phyloP scores from a whole-genome alignment of 2,888 invertebrate species.

The Ctenicera cuprea region DNA sequence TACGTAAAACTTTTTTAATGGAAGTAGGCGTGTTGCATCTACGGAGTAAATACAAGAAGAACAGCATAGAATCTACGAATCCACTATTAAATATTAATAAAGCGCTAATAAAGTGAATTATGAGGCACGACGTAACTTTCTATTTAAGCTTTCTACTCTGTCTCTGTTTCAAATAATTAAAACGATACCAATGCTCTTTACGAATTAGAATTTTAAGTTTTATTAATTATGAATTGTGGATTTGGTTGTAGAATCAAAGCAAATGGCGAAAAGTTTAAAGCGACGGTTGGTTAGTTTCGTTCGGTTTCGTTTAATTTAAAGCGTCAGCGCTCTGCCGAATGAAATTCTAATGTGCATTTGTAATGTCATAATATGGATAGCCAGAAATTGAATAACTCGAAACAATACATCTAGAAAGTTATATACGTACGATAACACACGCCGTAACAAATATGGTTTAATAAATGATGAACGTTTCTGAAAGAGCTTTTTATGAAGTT shows the following conservation, averaged over 20 bases:
- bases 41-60: background rate
- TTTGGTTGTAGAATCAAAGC: constrained; percentile 34
- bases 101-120: constrained; percentile 40
- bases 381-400: constrained; percentile 17
- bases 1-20: background rate
- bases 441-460: background rate
- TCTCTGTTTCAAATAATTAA: constrained; percentile 42
- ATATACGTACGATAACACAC: background rate
- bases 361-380: constrained; percentile 7
- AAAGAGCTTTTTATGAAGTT: constrained; percentile 13
- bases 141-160: constrained; percentile 32
- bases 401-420: constrained; percentile 12
- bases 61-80: constrained; percentile 25
- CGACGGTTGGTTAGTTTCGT: constrained; percentile 29
- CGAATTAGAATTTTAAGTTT: constrained; percentile 47
- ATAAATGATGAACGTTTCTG: background rate
- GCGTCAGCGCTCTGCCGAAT: constrained; percentile 8
- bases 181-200: constrained; percentile 39
- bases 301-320: constrained; percentile 20
- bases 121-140: constrained; percentile 21
- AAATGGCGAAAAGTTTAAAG: constrained; percentile 39
- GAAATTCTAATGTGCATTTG: constrained; percentile 23
- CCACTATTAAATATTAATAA: constrained; percentile 29
- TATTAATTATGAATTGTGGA: constrained; percentile 43
- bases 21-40: background rate